Conservation (phyloP, 2,888 invertebrate species). For the Eristalis arbustorum region DNA sequence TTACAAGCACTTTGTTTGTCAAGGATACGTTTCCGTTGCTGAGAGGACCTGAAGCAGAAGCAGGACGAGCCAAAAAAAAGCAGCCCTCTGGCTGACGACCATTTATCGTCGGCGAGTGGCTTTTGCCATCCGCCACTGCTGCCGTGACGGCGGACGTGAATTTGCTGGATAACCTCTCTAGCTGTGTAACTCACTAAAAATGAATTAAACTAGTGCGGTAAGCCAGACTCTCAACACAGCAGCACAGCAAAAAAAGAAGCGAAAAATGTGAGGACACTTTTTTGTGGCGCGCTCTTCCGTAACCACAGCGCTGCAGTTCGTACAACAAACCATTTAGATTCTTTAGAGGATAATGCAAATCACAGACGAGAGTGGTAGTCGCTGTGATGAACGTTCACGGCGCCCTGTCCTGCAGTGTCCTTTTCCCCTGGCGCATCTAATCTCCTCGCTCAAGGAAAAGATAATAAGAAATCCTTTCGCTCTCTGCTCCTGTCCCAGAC, state of each 20-base stretch:
- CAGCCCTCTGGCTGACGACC: constrained; percentile 18
- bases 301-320: constrained; percentile 35
- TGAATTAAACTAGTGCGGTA: constrained; percentile 63
- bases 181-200: constrained; percentile 53
- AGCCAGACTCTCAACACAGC: constrained; percentile 28
- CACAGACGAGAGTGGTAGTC: constrained; percentile 60
- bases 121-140: constrained; percentile 28
- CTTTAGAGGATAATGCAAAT: constrained; percentile 69
- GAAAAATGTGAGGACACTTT: neutral
- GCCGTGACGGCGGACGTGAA: neutral
- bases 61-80: neutral
- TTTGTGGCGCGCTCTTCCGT: neutral
- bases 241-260: neutral
- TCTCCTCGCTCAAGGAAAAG: constrained; percentile 8
- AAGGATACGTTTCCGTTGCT: constrained; percentile 49
- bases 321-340: constrained; percentile 60
- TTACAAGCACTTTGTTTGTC: constrained; percentile 58
- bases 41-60: neutral
- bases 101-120: constrained; percentile 38
- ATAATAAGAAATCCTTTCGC: constrained; percentile 40
- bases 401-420: constrained; percentile 27
- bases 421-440: neutral
- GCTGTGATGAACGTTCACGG: constrained; percentile 58
- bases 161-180: constrained; percentile 23
- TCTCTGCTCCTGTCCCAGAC: constrained; percentile 1